A percentile compares a stretch with the other conserved stretches of the same genome.
Evolutionary conservation across 2,888 invertebrate genomes (phyloP).

Genomic region (Dinocampus coccinellae): DNA sequence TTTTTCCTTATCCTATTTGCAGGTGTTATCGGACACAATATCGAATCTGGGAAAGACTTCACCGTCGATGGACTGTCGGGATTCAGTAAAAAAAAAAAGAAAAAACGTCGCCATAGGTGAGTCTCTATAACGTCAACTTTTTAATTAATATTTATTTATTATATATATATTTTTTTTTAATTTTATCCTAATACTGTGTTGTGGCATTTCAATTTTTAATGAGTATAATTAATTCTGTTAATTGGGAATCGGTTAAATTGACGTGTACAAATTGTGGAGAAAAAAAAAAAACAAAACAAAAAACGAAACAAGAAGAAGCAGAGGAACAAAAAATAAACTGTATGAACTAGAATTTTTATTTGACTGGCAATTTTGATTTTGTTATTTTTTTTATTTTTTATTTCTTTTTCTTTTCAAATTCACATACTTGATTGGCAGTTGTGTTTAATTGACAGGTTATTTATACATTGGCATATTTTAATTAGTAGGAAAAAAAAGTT

Average conservation of each 20-base stretch:
- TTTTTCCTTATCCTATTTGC: constrained; percentile 1
- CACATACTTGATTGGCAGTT: not conserved
- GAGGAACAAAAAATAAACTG: no score
- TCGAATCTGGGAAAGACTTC: constrained; percentile 86
- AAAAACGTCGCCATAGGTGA: constrained; percentile 94
- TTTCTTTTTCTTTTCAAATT: not conserved
- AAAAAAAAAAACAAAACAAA: no score
- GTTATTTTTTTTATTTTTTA: not conserved
- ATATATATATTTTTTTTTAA: not conserved
- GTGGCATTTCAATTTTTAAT: not conserved
- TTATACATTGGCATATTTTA: not conserved
- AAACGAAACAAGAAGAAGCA: not conserved
- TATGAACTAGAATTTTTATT: no score
- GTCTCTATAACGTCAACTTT: constrained; percentile 62
- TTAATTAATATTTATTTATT: not conserved
- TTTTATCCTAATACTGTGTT: not conserved
- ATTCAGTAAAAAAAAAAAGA: constrained; percentile 92
- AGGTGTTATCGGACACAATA: constrained; percentile 76
- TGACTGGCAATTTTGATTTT: no score
- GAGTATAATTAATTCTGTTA: not conserved
- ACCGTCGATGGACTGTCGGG: constrained; percentile 85
- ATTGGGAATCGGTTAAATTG: not conserved
- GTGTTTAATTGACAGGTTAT: not conserved
- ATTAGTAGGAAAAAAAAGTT: no score
- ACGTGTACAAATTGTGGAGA: not conserved